phyloP scores from a whole-genome alignment of 2,113 vertebrate genomes.

The Malurus melanocephalus region DNA sequence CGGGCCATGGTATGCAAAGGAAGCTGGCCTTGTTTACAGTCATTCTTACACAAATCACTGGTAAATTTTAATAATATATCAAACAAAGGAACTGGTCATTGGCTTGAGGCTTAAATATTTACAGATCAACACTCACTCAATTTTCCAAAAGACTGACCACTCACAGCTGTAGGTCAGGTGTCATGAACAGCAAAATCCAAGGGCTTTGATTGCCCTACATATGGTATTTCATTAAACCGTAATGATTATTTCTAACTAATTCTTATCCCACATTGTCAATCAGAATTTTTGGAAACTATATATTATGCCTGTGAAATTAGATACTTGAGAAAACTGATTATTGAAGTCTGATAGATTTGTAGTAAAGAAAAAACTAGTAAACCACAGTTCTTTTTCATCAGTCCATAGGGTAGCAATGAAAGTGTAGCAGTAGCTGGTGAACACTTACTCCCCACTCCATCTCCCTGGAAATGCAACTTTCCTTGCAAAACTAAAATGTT shows the following conservation, averaged over 20 bases:
- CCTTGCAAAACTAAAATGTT: not conserved
- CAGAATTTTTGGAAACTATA: not conserved
- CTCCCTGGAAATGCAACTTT: not conserved
- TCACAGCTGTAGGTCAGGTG: not conserved
- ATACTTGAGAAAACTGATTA: not conserved
- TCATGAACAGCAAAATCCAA: not conserved
- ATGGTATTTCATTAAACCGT: not conserved
- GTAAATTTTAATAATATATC: not conserved
- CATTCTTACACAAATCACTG: not conserved
- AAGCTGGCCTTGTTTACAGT: not conserved
- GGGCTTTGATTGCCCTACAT: not conserved
- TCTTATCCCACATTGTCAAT: not conserved
- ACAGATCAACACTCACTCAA: not conserved
- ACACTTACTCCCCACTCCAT: not conserved
- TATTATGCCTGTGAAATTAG: not conserved
- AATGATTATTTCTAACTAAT: not conserved
- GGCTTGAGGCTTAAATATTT: not conserved
- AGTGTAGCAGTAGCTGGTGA: not conserved
- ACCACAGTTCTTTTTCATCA: not conserved
- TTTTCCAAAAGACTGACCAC: not conserved
- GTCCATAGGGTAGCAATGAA: not conserved
- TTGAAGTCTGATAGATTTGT: not conserved
- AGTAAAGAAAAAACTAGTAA: not conserved
- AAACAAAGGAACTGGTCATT: not conserved
- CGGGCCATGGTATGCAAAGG: not conserved